Evolutionary conservation across 2,113 vertebrate genomes (phyloP), one percentile per base, ranked within the genome.

Genomic region (Catharus minimus): DNA sequence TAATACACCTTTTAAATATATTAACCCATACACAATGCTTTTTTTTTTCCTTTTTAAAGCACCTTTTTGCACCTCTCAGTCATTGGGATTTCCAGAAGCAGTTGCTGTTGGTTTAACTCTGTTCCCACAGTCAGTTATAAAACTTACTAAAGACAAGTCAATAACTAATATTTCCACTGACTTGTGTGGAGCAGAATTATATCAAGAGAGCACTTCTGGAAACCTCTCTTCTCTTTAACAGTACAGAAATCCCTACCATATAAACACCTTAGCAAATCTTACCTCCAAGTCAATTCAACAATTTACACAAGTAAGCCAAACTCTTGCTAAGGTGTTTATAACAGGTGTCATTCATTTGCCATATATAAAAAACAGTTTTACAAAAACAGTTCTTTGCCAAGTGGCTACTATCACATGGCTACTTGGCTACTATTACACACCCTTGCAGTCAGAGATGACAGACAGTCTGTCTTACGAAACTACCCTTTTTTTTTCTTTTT

Each of bases 371-470:
- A 92, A 90, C 66, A 82, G 28, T 81, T 94, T 55, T 77, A 88
- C 68, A 43, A 91, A 85, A 85, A 82, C 86, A 95, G 61, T 83
- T 88, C 55, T 67, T 82, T 92, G 90, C 93, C 91, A 96, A 88
- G 28, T 90, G 90, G 91, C 94, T 97, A 96, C 86, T 95, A 89
- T 88, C 79, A 73, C 90, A 61, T 13, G 56, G 13, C 46, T 53
- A 62, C 32, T n/a, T 92, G 87, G 91, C 95, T 96, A 96, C 89
- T 95, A 90, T 88, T 61, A 69, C 86, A 96, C 93, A 93, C 83
- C 41, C 39, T 82, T 92, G 43, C 62, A 95, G 55, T 94, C 94
- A 93, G 90, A 95, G 84, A 89, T 87, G 60, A 83, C 86, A 96
- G 81, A 95, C 43, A 94, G 84, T 72, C 90, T 85, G 72, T 86